Evolutionary conservation across 2,888 invertebrate species (phyloP).

Genomic region (Pilophorus perplexus): DNA sequence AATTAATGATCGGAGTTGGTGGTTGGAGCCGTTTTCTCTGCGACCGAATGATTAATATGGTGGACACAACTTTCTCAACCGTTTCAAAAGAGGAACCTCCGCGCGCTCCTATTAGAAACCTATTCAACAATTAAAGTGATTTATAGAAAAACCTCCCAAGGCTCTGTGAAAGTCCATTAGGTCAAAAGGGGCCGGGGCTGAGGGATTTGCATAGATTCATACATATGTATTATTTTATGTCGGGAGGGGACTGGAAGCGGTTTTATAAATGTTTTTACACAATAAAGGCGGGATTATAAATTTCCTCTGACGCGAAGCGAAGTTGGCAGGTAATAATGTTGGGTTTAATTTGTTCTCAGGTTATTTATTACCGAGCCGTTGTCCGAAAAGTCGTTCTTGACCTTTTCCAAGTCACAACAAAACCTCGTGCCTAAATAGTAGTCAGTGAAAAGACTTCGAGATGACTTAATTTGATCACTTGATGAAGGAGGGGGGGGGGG

Average conservation of each 20-base stretch:
- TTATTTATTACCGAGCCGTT: slow-evolving; percentile 29
- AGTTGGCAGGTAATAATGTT: slow-evolving; percentile 40
- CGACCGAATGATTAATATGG: slow-evolving; percentile 15
- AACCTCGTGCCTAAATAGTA: too few species aligned
- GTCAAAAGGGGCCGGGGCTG: slow-evolving; percentile 19
- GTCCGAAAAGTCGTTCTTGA: slow-evolving; percentile 31
- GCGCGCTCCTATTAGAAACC: slow-evolving; percentile 24
- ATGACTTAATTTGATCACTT: too few species aligned
- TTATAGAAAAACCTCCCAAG: background rate
- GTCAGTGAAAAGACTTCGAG: too few species aligned
- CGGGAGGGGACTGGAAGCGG: slow-evolving; percentile 23
- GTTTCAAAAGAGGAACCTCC: background rate
- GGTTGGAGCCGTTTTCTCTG: too few species aligned
- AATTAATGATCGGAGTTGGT: slow-evolving; percentile 13
- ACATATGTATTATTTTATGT: slow-evolving; percentile 28
- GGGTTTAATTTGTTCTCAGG: slow-evolving; percentile 37
- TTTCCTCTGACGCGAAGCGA: slow-evolving; percentile 14
- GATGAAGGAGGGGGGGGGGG: too few species aligned
- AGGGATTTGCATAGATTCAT: slow-evolving; percentile 34
- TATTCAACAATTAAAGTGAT: slow-evolving; percentile 27
- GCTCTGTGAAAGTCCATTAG: slow-evolving; percentile 29
- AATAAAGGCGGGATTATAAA: slow-evolving; percentile 34
- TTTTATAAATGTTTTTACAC: slow-evolving; percentile 37
- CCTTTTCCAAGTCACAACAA: slow-evolving; percentile 37
- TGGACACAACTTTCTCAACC: slow-evolving; percentile 26